Conservation (phyloP, 2,113 vertebrate genomes). For the Seriola dumerili region DNA sequence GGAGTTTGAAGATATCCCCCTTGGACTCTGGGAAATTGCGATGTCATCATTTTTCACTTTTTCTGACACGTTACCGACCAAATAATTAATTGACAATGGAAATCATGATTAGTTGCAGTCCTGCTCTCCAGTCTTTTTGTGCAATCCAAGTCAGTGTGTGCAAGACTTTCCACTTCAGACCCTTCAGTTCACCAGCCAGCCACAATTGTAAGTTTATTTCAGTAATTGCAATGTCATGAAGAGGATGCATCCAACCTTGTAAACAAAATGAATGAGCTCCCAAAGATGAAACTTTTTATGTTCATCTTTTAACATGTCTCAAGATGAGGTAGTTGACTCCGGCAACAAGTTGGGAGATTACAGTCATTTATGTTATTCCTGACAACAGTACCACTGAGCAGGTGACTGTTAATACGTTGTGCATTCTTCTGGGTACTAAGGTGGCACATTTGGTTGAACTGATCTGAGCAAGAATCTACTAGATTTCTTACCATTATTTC, state of each 20-base stretch:
- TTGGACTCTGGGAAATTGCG: not conserved
- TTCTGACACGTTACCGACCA: not conserved
- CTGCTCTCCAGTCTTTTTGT: not conserved
- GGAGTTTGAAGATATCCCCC: not conserved
- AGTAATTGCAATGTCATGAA: not conserved
- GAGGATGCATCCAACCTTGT: not conserved
- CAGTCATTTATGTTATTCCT: not conserved
- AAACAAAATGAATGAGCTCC: not conserved
- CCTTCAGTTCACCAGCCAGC: not conserved
- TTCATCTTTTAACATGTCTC: not conserved
- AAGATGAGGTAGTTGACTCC: not conserved
- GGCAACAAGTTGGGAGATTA: not conserved
- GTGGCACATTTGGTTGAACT: not conserved
- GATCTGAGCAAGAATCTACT: not conserved
- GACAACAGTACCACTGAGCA: not conserved
- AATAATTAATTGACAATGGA: not conserved
- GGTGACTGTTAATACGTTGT: not conserved
- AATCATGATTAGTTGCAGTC: not conserved
- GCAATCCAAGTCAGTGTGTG: not conserved
- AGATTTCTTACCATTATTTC: not conserved
- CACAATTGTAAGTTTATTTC: not conserved
- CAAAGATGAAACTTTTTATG: not conserved
- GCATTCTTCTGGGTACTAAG: not conserved
- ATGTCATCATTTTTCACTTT: not conserved
- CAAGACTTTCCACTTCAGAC: not conserved